Conservation (phyloP, 2,113 vertebrate species). For the Octodon degus region DNA sequence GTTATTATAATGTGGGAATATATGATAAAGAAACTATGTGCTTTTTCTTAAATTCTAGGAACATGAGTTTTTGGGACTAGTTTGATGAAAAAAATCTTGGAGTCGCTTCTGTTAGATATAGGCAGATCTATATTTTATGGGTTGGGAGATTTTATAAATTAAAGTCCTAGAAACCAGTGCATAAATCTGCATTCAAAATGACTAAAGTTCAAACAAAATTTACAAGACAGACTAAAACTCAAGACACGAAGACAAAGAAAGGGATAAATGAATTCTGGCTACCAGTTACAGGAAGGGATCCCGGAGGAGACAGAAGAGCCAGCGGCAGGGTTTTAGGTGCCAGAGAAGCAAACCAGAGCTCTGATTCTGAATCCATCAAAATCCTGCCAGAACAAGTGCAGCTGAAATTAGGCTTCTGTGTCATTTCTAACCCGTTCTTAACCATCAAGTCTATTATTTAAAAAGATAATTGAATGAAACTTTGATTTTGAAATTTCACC, state of each 20-base stretch:
- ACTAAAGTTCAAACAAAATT: neutral
- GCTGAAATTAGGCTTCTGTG: neutral
- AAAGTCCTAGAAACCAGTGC: neutral
- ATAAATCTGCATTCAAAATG: neutral
- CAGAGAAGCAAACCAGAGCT: neutral
- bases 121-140: neutral
- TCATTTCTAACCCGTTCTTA: neutral
- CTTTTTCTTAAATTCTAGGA: neutral
- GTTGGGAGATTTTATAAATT: neutral
- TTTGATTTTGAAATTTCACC: slow-evolving; percentile 37
- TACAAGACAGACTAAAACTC: neutral
- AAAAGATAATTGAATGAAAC: slow-evolving; percentile 9
- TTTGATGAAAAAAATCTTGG: neutral
- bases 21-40: neutral
- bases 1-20: accelerated
- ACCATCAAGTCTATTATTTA: neutral
- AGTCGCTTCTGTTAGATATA: neutral
- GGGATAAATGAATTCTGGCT: neutral
- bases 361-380: neutral
- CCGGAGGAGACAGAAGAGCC: neutral
- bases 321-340: neutral
- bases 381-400: neutral
- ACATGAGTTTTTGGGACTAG: neutral
- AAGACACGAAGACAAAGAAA: neutral
- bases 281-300: neutral